Evolutionary conservation across 2,888 invertebrate species (phyloP).

Genomic region (Xestoiulus laeticollis): DNA sequence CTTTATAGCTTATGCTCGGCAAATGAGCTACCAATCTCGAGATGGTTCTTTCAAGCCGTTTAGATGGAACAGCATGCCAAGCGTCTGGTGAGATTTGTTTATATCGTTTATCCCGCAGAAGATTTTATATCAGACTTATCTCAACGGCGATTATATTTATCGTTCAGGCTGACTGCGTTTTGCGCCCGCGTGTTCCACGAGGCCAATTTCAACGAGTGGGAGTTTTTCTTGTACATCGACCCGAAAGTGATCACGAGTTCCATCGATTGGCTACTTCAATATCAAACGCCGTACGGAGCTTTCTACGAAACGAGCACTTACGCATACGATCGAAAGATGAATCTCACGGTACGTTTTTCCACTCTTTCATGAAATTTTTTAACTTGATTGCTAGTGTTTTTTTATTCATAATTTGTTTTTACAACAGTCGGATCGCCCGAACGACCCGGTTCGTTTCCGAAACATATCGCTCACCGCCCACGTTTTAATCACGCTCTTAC

Average conservation of each 20-base stretch:
- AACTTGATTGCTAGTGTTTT: neutral
- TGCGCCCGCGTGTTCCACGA: constrained; percentile 88
- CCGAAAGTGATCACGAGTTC: constrained; percentile 84
- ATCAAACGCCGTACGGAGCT: constrained; percentile 85
- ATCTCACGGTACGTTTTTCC: constrained; percentile 69
- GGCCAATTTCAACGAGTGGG: constrained; percentile 96
- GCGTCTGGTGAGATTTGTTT: constrained; percentile 77
- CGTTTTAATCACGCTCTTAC: constrained; percentile 81
- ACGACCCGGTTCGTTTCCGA: constrained; percentile 62
- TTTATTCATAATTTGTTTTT: constrained; percentile 45
- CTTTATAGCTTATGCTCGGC: constrained; percentile 80
- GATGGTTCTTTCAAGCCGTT: constrained; percentile 93
- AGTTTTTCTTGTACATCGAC: constrained; percentile 93
- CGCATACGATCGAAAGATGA: constrained; percentile 86
- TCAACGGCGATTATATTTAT: neutral
- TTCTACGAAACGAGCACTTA: constrained; percentile 75
- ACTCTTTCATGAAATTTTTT: neutral
- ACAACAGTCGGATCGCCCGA: constrained; percentile 55
- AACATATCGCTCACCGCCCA: constrained; percentile 94
- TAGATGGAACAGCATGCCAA: constrained; percentile 68
- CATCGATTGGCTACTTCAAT: constrained; percentile 84
- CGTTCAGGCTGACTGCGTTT: constrained; percentile 85
- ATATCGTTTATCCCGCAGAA: constrained; percentile 35
- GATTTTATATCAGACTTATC: constrained; percentile 8
- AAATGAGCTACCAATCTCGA: constrained; percentile 87